A percentile compares a stretch with the other conserved stretches of the same genome.
These are phyloP conservation scores for Bibio marci DNA, from an alignment of 2,888 invertebrate genomes.

Conservation along the genomic window DNA sequence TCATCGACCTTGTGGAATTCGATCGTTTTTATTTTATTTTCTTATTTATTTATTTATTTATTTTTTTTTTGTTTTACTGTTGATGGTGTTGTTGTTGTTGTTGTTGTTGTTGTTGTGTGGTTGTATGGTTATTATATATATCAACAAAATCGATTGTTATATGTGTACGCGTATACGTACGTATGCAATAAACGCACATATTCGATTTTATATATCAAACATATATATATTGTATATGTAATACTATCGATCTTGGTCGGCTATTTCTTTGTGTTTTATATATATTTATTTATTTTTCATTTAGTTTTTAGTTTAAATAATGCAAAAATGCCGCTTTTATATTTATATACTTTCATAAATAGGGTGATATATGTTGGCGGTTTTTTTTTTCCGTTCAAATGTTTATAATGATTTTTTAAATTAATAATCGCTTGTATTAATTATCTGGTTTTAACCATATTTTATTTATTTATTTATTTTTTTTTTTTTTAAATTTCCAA, in stretches of 20 bases:
- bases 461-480: too few species aligned
- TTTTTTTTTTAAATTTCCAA: too few species aligned
- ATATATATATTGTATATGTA: background rate
- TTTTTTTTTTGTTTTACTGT: background rate
- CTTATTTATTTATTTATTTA: too few species aligned
- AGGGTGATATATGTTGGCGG: background rate
- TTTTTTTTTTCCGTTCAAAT: too few species aligned
- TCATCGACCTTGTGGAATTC: constrained; percentile 16
- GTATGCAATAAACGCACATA: background rate
- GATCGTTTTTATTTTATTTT: constrained; percentile 7
- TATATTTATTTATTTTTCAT: constrained; percentile 4
- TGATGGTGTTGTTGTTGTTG: too few species aligned
- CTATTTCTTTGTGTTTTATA: constrained; percentile 8
- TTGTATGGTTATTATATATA: background rate
- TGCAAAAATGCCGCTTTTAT: constrained; percentile 15
- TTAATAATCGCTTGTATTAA: too few species aligned
- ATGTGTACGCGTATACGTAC: too few species aligned
- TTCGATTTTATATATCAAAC: background rate
- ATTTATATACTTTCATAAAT: too few species aligned
- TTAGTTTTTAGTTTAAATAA: constrained; percentile 10
- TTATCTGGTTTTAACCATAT: too few species aligned
- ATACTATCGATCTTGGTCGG: constrained; percentile 6
- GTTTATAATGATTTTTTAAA: too few species aligned
- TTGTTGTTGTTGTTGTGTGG: background rate
- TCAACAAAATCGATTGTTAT: too few species aligned